Evolutionary conservation across 2,113 vertebrate species (phyloP).

Genomic region (Erythrocercus mccallii): DNA sequence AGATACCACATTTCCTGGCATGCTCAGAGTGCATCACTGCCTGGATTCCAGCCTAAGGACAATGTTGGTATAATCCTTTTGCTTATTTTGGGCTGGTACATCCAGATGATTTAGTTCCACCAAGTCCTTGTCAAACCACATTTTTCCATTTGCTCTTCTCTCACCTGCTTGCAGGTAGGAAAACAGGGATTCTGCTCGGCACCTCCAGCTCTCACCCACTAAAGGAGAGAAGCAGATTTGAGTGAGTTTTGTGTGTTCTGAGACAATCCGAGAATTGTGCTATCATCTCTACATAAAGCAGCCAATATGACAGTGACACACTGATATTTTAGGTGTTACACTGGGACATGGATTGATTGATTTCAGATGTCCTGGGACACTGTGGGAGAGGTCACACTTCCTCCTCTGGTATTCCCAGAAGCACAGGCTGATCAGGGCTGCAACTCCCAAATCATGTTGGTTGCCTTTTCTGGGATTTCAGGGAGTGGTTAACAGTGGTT

Average conservation of each 20-base stretch:
- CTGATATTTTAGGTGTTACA: neutral
- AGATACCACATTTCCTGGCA: neutral
- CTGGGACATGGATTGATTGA: neutral
- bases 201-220: neutral
- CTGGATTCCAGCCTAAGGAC: neutral
- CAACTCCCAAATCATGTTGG: neutral
- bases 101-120: neutral
- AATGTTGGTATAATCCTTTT: neutral
- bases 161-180: constrained; percentile 64
- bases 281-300: neutral
- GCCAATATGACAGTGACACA: neutral
- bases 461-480: neutral
- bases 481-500: neutral
- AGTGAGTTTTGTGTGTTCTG: neutral
- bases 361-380: neutral
- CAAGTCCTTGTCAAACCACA: neutral
- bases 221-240: neutral
- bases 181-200: constrained; percentile 50
- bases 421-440: neutral
- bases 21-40: neutral
- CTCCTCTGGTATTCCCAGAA: neutral
- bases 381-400: neutral
- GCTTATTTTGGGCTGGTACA: neutral
- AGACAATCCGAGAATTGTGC: neutral
- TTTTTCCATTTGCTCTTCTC: neutral